These are phyloP conservation scores for Boloria euphrosyne DNA, from an alignment of 2,888 invertebrate species.

Conservation along the genomic window DNA sequence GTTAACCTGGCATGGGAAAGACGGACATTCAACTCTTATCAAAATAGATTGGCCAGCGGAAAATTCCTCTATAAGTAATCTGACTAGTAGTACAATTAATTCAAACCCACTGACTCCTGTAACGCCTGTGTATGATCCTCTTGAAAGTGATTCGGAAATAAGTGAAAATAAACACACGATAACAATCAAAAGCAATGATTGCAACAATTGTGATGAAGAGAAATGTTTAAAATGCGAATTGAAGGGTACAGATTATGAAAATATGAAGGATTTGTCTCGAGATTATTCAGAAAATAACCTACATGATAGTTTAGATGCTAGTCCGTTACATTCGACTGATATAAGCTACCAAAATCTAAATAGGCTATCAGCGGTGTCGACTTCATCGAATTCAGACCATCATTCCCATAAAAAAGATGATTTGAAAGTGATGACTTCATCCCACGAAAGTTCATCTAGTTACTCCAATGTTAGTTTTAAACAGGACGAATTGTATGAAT, in stretches of 20 bases:
- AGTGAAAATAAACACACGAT: slow-evolving; percentile 73
- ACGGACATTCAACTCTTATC: slow-evolving; percentile 72
- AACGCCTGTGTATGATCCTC: slow-evolving; percentile 68
- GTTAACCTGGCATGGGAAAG: slow-evolving; percentile 76
- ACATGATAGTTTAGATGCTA: slow-evolving; percentile 63
- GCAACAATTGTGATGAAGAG: slow-evolving; percentile 61
- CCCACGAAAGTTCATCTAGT: slow-evolving; percentile 74
- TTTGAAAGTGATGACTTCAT: slow-evolving; percentile 73
- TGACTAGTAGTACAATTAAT: slow-evolving; percentile 63
- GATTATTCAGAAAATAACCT: slow-evolving; percentile 46
- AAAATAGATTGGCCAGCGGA: slow-evolving; percentile 75
- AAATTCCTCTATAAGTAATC: slow-evolving; percentile 57
- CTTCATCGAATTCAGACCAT: slow-evolving; percentile 67
- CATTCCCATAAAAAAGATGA: slow-evolving; percentile 54
- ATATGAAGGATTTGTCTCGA: slow-evolving; percentile 47
- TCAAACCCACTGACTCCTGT: slow-evolving; percentile 65
- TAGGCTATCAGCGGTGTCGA: slow-evolving; percentile 71
- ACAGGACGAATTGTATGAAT: slow-evolving; percentile 68
- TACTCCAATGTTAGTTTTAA: slow-evolving; percentile 68
- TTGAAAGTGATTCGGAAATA: slow-evolving; percentile 73
- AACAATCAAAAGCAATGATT: slow-evolving; percentile 59
- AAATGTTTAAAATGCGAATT: slow-evolving; percentile 74
- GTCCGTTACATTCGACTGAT: slow-evolving; percentile 68
- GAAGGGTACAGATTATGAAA: slow-evolving; percentile 66
- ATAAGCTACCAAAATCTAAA: slow-evolving; percentile 78